Percentiles rank a stretch among this genome's conserved stretches.
Evolutionary conservation across 2,797 vertebrate genomes (phyloP).

Genomic region (Myotis vivesi): DNA sequence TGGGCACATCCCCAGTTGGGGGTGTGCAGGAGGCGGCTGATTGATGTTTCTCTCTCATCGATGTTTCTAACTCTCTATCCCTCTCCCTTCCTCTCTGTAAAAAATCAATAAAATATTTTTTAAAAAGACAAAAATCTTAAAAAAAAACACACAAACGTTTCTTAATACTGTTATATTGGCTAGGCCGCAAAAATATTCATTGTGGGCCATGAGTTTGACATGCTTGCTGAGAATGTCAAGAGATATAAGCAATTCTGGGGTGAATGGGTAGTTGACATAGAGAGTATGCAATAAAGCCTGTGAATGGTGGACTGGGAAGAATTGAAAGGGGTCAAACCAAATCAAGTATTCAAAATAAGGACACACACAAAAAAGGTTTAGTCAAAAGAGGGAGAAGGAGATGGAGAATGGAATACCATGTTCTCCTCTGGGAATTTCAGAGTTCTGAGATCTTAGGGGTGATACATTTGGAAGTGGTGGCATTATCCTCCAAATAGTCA

Average conservation of each 20-base stretch:
- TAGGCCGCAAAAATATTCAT: too few species aligned
- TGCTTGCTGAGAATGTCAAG: neutral
- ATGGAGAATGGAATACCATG: neutral
- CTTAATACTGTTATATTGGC: too few species aligned
- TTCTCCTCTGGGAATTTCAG: slow-evolving; percentile 1
- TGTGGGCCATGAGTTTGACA: too few species aligned
- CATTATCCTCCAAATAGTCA: neutral
- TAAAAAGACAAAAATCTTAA: too few species aligned
- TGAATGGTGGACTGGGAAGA: neutral
- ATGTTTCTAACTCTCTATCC: too few species aligned
- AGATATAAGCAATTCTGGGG: neutral
- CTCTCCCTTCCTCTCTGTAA: too few species aligned
- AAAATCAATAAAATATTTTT: too few species aligned
- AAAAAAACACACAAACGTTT: too few species aligned
- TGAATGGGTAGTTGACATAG: slow-evolving; percentile 15
- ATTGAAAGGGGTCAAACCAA: neutral
- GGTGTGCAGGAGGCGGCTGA: too few species aligned
- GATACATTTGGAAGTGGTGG: neutral
- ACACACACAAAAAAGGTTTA: neutral
- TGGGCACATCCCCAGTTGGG: too few species aligned
- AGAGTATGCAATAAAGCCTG: neutral
- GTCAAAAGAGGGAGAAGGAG: neutral
- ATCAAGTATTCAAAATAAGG: neutral
- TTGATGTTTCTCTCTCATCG: too few species aligned
- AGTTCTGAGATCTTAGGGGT: neutral